Percentiles rank a stretch among this genome's conserved stretches.
These are phyloP conservation scores for Conus betulinus DNA, from an alignment of 1,140 invertebrate genomes.

Conservation along the genomic window DNA sequence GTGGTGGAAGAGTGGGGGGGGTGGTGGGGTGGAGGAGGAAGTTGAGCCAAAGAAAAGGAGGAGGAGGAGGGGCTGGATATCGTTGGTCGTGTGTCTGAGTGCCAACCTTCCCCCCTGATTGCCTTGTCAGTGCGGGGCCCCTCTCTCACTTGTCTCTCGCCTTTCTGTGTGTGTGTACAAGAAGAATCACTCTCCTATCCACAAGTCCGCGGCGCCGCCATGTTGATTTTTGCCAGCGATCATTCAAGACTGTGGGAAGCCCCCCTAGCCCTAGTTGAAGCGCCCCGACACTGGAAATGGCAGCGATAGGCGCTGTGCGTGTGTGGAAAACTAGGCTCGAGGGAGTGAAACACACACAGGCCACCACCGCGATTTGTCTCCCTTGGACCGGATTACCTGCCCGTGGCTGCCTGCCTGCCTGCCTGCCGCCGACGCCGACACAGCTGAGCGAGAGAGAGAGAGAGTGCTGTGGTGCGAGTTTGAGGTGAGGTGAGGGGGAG, in stretches of 20 bases:
- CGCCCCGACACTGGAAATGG: slow-evolving; percentile 13
- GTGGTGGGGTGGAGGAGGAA: too few species aligned
- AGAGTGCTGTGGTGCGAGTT: too few species aligned
- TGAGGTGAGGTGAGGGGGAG: too few species aligned
- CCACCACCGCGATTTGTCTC: background rate
- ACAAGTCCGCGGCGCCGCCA: background rate
- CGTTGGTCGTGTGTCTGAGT: background rate
- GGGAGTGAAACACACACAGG: slow-evolving; percentile 8
- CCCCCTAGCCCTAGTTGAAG: background rate
- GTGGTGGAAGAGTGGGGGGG: background rate
- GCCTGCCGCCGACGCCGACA: background rate
- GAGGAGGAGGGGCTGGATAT: background rate
- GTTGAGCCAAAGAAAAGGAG: too few species aligned
- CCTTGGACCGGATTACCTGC: slow-evolving; percentile 9
- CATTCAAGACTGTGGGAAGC: slow-evolving; percentile 26
- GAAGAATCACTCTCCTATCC: background rate
- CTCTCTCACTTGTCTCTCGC: too few species aligned
- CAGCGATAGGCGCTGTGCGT: background rate
- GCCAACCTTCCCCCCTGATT: slow-evolving; percentile 8
- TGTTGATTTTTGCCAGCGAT: slow-evolving; percentile 35
- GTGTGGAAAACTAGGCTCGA: slow-evolving; percentile 18
- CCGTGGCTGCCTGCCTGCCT: background rate
- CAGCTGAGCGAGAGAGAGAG: background rate
- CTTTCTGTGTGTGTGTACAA: slow-evolving; percentile 9
- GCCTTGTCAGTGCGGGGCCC: slow-evolving; percentile 19